These are phyloP conservation scores for Macrobrachium rosenbergii DNA, from an alignment of 1,140 invertebrate genomes.

Conservation along the genomic window DNA sequence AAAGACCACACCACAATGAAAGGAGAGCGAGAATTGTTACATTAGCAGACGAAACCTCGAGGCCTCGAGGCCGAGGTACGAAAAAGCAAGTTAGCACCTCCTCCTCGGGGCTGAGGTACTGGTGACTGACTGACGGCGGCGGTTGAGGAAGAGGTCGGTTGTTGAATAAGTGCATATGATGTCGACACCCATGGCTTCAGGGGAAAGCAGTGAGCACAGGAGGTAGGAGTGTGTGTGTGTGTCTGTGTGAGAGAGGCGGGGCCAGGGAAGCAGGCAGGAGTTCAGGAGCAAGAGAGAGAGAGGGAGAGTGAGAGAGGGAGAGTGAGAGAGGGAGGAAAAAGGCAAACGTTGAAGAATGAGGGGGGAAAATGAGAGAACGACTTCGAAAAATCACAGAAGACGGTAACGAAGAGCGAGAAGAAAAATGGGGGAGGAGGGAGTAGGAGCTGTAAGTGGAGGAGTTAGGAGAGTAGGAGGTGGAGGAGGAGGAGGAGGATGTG, in stretches of 20 bases:
- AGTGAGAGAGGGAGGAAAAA: neutral
- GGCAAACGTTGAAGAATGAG: neutral
- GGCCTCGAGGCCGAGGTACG: too few relatives aligned
- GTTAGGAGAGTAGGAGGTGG: neutral
- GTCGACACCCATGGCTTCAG: too few relatives aligned
- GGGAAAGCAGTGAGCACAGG: neutral
- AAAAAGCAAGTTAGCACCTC: too few relatives aligned
- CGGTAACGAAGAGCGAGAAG: neutral
- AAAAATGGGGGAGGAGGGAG: neutral
- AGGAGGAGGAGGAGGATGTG: neutral
- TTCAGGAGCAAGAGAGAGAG: neutral
- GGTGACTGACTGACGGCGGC: neutral
- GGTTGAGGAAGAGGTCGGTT: too few relatives aligned
- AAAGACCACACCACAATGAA: too few relatives aligned
- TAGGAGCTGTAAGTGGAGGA: neutral
- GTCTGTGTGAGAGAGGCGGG: neutral
- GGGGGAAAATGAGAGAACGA: neutral
- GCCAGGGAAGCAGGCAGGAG: neutral
- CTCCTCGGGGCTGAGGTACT: too few relatives aligned
- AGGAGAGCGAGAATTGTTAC: too few relatives aligned
- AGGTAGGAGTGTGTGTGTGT: neutral
- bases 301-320: neutral
- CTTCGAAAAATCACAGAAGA: neutral
- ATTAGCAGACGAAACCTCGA: too few relatives aligned
- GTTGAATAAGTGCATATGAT: too few relatives aligned